A percentile compares a stretch with the other conserved stretches of the same genome.
phyloP scores from a whole-genome alignment of 2,797 vertebrate species.

The Pangasius mekongensis region DNA sequence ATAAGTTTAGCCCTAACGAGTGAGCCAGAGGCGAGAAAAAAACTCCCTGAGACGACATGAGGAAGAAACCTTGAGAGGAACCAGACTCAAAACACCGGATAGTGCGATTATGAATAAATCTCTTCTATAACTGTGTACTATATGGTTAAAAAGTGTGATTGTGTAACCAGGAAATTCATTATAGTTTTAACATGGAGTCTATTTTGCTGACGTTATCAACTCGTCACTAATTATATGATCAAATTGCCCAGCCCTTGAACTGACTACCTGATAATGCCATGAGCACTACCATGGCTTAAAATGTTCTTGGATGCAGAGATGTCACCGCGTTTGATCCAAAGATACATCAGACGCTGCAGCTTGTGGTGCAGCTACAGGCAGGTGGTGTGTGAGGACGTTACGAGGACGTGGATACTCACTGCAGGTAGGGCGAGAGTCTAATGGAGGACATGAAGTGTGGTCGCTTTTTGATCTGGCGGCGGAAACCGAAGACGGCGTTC shows the following conservation, averaged over 20 bases:
- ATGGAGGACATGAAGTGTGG: slow-evolving; percentile 91
- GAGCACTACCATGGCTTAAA: not conserved
- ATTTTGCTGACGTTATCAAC: no score
- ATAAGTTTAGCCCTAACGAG: no score
- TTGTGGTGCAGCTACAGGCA: not conserved
- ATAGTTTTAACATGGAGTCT: no score
- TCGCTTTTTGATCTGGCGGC: slow-evolving; percentile 92
- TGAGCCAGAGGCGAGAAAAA: no score
- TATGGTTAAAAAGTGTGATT: no score
- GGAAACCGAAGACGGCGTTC: slow-evolving; percentile 87
- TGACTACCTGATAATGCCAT: not conserved
- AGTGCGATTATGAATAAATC: no score
- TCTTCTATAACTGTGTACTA: no score
- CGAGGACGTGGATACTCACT: slow-evolving; percentile 77
- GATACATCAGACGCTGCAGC: not conserved
- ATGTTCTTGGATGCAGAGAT: not conserved
- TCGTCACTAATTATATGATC: not conserved
- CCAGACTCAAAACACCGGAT: no score
- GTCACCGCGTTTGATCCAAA: not conserved
- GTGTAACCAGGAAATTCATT: no score
- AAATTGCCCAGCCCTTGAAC: not conserved
- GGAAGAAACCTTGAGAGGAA: no score
- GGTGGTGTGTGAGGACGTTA: no score
- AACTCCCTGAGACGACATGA: no score
- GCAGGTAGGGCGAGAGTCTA: slow-evolving; percentile 87